Percentiles rank a stretch among this genome's conserved stretches.
phyloP scores from a whole-genome alignment of 37 sponge, comb jelly and placozoan species.

The Eunapius fragilis region DNA sequence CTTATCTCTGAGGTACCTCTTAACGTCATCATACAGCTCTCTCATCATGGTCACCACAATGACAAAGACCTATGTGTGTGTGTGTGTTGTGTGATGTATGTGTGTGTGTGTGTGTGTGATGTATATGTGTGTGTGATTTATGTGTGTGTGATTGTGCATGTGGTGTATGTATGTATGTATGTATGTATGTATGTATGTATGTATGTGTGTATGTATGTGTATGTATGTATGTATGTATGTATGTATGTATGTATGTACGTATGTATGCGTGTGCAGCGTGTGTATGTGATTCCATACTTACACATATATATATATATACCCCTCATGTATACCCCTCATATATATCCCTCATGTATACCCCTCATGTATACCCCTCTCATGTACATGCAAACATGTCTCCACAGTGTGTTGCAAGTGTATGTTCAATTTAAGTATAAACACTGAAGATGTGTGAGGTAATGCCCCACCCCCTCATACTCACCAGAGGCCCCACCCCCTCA shows the following conservation, averaged over 20 bases:
- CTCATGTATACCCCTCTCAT: too few relatives aligned
- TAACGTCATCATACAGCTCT: constrained; percentile 89
- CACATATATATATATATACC: too few relatives aligned
- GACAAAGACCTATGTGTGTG: constrained; percentile 76
- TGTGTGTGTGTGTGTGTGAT: background rate
- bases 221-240: too few relatives aligned
- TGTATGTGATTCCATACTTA: too few relatives aligned
- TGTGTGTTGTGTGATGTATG: background rate
- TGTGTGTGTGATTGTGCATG: background rate
- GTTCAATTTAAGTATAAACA: too few relatives aligned
- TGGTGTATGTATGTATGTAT: background rate
- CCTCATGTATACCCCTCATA: too few relatives aligned
- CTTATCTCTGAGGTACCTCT: constrained; percentile 78
- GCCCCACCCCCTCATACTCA: background rate
- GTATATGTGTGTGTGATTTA: background rate
- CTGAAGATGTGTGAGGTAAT: too few relatives aligned
- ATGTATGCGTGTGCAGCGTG: too few relatives aligned
- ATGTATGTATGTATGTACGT: too few relatives aligned
- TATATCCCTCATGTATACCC: too few relatives aligned
- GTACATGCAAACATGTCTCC: too few relatives aligned
- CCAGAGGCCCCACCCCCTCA: background rate
- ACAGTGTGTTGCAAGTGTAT: too few relatives aligned
- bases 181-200: background rate
- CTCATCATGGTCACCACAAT: constrained; percentile 81
- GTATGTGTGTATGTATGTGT: background rate